A percentile compares a stretch with the other conserved stretches of the same genome.
These are phyloP conservation scores for Rhinatrema bivittatum DNA, from an alignment of 2,797 vertebrate species.

Conservation along the genomic window DNA sequence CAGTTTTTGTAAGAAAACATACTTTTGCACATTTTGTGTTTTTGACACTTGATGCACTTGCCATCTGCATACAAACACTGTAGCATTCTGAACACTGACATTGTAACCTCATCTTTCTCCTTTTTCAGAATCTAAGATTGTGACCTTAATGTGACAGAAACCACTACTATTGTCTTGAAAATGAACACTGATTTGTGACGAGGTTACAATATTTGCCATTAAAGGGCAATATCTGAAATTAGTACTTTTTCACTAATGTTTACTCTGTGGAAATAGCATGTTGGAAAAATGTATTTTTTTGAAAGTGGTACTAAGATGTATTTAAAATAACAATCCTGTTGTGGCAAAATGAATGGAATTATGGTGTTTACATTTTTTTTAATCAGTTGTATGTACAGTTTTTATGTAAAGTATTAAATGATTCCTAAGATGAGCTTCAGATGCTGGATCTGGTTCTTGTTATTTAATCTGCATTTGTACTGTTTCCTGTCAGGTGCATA, in stretches of 20 bases:
- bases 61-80: conserved; percentile 45
- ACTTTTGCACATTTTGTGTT: conserved; percentile 11
- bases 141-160: conserved; percentile 10
- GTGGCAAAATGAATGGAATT: conserved; percentile 48
- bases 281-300: conserved; percentile 21
- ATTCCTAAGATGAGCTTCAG: conserved; percentile 41
- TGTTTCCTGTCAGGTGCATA: no score
- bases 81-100: conserved; percentile 38
- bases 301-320: conserved; percentile 61
- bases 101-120: conserved; percentile 39
- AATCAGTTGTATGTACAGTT: conserved; percentile 67
- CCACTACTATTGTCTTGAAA: conserved; percentile 38
- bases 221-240: no score
- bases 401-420: conserved; percentile 72
- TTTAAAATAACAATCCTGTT: conserved; percentile 54
- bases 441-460: conserved; percentile 16
- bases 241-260: conserved; percentile 10
- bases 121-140: conserved; percentile 8
- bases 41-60: conserved; percentile 42
- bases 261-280: conserved; percentile 19
- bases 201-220: no score
- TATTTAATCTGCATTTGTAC: conserved; percentile 9
- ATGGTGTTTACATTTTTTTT: conserved; percentile 66
- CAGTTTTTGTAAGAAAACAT: background rate
- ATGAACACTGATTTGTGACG: conserved; percentile 18